phyloP scores from a whole-genome alignment of 1,140 invertebrate genomes.

The Heliconius eleuchia region DNA sequence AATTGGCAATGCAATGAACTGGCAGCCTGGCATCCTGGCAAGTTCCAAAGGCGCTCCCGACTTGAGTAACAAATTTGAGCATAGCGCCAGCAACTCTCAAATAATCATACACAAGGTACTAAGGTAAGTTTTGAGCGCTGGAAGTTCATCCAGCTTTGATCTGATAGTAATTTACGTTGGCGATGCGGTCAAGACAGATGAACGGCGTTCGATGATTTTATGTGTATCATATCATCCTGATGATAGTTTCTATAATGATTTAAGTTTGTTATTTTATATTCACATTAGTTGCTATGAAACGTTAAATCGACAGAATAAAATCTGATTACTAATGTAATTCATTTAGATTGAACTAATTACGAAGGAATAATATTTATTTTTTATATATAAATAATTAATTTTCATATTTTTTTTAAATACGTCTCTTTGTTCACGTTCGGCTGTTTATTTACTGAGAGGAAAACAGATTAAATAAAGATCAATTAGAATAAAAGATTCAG shows the following conservation, averaged over 20 bases:
- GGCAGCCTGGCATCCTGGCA: slow-evolving; percentile 51
- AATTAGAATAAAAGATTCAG: slow-evolving; percentile 45
- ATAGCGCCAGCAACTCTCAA: slow-evolving; percentile 59
- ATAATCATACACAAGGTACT: slow-evolving; percentile 71
- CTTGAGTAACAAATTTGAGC: slow-evolving; percentile 67
- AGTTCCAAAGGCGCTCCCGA: slow-evolving; percentile 60
- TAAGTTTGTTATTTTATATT: no score
- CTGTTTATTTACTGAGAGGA: slow-evolving; percentile 24
- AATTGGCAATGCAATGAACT: slow-evolving; percentile 68
- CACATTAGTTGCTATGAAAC: no score
- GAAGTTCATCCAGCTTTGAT: slow-evolving; percentile 61
- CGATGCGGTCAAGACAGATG: slow-evolving; percentile 56
- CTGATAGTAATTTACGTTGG: slow-evolving; percentile 58
- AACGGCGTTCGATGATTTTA: slow-evolving; percentile 18
- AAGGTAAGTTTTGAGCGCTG: slow-evolving; percentile 50
- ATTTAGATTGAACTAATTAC: background rate
- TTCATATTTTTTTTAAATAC: background rate
- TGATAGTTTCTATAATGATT: background rate
- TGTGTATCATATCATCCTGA: background rate
- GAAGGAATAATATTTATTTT: background rate
- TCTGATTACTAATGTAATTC: no score
- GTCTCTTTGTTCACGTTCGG: background rate
- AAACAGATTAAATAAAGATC: slow-evolving; percentile 40
- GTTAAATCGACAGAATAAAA: no score
- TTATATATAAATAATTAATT: background rate